Percentiles rank a stretch among this genome's conserved stretches.
Conservation (phyloP, 2,113 vertebrate species). For the Peromyscus maniculatus region DNA sequence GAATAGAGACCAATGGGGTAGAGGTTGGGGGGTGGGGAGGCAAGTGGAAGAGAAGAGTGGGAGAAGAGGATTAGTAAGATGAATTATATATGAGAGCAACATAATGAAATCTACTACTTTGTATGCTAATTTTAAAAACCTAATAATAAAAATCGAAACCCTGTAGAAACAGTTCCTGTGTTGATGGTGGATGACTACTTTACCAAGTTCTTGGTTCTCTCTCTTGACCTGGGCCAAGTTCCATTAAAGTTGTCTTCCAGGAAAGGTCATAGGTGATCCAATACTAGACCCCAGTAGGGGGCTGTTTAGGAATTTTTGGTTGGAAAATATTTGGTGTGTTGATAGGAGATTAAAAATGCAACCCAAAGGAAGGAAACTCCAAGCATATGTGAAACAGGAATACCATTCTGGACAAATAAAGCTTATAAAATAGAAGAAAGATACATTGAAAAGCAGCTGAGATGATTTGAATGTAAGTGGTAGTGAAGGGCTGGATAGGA, state of each 20-base stretch:
- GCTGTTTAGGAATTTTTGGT: constrained; percentile 31
- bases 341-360: constrained; percentile 33
- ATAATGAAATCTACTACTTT: neutral
- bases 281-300: neutral
- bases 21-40: neutral
- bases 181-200: neutral
- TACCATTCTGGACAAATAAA: neutral
- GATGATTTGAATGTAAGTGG: neutral
- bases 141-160: neutral
- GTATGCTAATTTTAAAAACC: neutral
- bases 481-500: neutral
- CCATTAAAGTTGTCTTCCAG: constrained; percentile 11
- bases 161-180: constrained; percentile 4
- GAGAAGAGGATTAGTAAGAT: neutral
- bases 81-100: neutral
- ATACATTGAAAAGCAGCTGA: neutral
- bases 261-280: constrained; percentile 19
- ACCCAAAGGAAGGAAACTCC: constrained; percentile 24
- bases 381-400: neutral
- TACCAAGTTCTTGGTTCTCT: neutral
- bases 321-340: constrained; percentile 38
- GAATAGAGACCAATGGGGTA: neutral
- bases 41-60: too few relatives aligned
- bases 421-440: constrained; percentile 18
- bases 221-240: neutral